A percentile compares a stretch with the other conserved stretches of the same genome.
Evolutionary conservation across 2,113 vertebrate species (phyloP).

Genomic region (Sander vitreus): DNA sequence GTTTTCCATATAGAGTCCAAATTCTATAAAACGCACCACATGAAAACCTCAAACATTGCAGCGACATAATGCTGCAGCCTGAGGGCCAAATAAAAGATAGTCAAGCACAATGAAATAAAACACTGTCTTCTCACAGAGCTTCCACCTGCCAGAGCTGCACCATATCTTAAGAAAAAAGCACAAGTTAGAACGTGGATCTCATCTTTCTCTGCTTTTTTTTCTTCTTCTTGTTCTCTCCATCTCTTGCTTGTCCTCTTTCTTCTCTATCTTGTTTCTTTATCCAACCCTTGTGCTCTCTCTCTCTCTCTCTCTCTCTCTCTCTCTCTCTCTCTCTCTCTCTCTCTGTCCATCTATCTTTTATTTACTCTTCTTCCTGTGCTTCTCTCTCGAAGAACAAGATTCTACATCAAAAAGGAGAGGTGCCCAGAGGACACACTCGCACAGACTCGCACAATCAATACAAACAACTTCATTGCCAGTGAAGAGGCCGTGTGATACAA

Average conservation of each 20-base stretch:
- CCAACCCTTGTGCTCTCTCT: not conserved
- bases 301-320: not conserved
- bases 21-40: conserved; percentile 35
- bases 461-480: conserved; percentile 17
- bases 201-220: not conserved
- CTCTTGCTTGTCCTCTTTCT: not conserved
- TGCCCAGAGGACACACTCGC: conserved; percentile 11
- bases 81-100: conserved; percentile 16
- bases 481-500: not conserved
- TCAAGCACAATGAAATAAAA: conserved; percentile 7
- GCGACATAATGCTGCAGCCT: conserved; percentile 15
- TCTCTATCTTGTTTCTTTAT: not conserved
- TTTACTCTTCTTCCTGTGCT: conserved; percentile 13
- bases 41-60: not conserved
- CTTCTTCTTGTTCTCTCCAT: not conserved
- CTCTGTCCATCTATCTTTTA: not conserved
- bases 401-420: conserved; percentile 38
- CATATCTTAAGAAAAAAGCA: not conserved
- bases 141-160: not conserved
- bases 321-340: not conserved
- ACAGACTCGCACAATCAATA: conserved; percentile 36
- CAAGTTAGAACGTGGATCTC: not conserved
- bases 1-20: conserved; percentile 39
- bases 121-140: not conserved
- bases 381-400: conserved; percentile 22